phyloP scores from a whole-genome alignment of 1,140 invertebrate species.

The Episyrphus balteatus region DNA sequence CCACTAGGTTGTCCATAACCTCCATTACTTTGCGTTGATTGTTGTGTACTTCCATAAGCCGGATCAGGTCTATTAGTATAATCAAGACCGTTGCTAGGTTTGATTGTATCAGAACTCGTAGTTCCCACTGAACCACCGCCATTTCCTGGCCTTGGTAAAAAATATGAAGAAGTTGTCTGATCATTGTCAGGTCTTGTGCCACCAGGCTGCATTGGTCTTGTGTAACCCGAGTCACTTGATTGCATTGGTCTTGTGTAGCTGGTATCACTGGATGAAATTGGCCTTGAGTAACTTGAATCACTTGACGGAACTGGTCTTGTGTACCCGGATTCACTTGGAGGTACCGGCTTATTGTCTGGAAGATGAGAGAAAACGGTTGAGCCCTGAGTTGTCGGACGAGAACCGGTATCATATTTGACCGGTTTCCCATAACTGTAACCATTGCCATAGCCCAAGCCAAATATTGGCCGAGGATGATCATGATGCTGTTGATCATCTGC shows the following conservation, averaged over 20 bases:
- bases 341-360: background rate
- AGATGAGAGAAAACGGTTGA: background rate
- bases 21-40: background rate
- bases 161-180: slow-evolving; percentile 12
- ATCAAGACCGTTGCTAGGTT: slow-evolving; percentile 13
- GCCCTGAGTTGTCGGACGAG: slow-evolving; percentile 14
- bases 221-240: background rate
- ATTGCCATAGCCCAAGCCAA: slow-evolving; percentile 31
- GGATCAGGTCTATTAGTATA: slow-evolving; percentile 31
- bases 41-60: slow-evolving; percentile 6
- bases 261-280: too few relatives aligned
- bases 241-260: too few relatives aligned
- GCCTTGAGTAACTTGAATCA: background rate
- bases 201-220: slow-evolving; percentile 10
- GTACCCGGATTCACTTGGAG: background rate
- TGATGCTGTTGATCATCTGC: slow-evolving; percentile 9
- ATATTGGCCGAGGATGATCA: slow-evolving; percentile 25
- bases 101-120: background rate
- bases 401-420: slow-evolving; percentile 20
- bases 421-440: slow-evolving; percentile 33
- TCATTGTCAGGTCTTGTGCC: slow-evolving; percentile 19
- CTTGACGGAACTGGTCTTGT: background rate
- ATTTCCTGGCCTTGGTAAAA: slow-evolving; percentile 1
- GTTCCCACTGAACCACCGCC: background rate
- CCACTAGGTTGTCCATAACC: background rate